These are phyloP conservation scores for Bungarus multicinctus DNA, from an alignment of 2,113 vertebrate genomes.

Conservation along the genomic window DNA sequence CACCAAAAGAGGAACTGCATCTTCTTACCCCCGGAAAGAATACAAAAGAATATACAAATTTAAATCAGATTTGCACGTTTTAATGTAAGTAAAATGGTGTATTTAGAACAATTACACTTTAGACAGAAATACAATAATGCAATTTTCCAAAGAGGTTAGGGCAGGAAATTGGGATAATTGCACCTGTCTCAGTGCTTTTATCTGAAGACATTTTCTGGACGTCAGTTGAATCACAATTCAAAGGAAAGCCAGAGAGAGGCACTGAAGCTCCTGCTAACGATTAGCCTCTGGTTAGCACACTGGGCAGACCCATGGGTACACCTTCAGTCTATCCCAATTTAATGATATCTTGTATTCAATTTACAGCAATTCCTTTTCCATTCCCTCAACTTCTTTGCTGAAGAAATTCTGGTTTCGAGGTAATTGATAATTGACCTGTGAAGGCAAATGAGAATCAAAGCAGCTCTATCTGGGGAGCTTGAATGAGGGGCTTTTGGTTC, in stretches of 20 bases:
- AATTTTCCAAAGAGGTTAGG: background rate
- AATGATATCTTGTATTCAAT: background rate
- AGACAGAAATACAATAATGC: background rate
- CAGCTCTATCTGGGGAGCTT: background rate
- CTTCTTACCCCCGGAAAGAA: background rate
- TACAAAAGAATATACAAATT: background rate
- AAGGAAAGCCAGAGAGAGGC: background rate
- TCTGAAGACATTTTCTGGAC: background rate
- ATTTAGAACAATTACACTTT: background rate
- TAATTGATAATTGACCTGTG: background rate
- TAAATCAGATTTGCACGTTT: background rate
- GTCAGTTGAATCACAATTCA: background rate
- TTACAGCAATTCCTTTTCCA: background rate
- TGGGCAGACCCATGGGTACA: background rate
- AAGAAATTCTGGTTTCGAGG: background rate
- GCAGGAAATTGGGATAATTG: background rate
- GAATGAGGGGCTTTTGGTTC: background rate
- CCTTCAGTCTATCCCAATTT: background rate
- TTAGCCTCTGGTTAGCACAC: background rate
- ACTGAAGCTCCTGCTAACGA: background rate
- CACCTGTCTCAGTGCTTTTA: background rate
- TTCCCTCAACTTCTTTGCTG: background rate
- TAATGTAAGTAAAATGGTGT: background rate
- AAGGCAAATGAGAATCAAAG: no score
- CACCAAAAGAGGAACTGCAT: background rate